Evolutionary conservation across 2,888 invertebrate species (phyloP), one percentile per base, ranked within the genome.

Genomic region (Lycocerus yunnanus): DNA sequence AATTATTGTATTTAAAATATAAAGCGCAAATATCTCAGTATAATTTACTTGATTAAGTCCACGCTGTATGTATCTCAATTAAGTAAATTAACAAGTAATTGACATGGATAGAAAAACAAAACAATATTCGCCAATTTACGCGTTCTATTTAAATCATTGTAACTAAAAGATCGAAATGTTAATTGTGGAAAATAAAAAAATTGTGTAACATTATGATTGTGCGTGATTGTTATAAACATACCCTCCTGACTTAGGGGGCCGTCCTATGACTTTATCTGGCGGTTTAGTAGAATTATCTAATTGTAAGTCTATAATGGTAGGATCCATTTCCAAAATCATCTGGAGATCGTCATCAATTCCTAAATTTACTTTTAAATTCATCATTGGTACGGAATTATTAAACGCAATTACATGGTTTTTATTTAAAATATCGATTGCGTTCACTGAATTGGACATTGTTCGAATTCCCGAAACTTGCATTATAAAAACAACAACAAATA

Each of bases 241-340:
- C 80, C 79, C 79, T 68, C 80, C 79, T 11, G 79, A 77, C 73
- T 78, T 80, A 13, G 80, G 79, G 61, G 78, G 78, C 59, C 80
- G 68, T 68, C 78, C 80, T 8, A 72, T 69, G 65, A 80, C 74
- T 72, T 77, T 79, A 66, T 75, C 77, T 15, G 69, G 58, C 15
- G 69, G 58, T 60, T 69, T 74, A 16, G 69, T 59, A 11, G 72
- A 43, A 27, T 13, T 3, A 27, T 27, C 4, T 63, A 71, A 84
- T 21, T 84, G 85, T 21, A 87, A 84, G 84, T 90, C 90, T 67
- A 90, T 89, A 83, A 90, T 89, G 79, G 90, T 89, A 15, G 91
- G 91, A 84, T 91, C 90, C 90, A 90, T 90, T 83, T 91, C 90
- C 68, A 91, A 86, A 75, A 90, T 90, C 89, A 90, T 90, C 84